Conservation (phyloP, 2,797 vertebrate species). For the Borostomias antarcticus region DNA sequence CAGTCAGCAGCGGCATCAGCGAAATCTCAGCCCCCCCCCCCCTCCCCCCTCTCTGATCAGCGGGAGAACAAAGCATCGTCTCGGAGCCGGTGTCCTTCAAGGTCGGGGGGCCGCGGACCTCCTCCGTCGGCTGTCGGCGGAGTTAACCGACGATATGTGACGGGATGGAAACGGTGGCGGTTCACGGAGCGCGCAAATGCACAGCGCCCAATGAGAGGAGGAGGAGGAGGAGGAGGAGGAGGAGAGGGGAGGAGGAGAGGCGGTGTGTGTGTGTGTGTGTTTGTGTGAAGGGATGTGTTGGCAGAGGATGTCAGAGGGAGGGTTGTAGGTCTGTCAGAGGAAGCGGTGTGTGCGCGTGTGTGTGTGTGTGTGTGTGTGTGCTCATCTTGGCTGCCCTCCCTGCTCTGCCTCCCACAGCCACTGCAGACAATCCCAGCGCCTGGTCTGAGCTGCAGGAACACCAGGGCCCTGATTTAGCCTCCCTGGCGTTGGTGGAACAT, state of each 20-base stretch:
- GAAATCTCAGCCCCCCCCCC: neutral
- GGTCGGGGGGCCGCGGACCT: neutral
- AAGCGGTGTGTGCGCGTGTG: too few species aligned
- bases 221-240: neutral
- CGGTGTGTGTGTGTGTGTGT: too few species aligned
- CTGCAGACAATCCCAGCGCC: too few species aligned
- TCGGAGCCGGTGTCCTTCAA: neutral
- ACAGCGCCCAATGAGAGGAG: neutral
- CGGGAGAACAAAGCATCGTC: neutral
- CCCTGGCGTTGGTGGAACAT: too few species aligned
- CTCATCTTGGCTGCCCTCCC: too few species aligned
- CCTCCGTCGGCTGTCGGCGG: neutral
- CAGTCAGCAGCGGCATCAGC: neutral
- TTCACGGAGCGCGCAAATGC: neutral
- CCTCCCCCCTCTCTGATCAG: neutral
- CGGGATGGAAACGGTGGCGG: neutral
- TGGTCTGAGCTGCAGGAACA: too few species aligned
- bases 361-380: too few species aligned
- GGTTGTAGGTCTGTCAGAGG: neutral
- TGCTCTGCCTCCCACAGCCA: too few species aligned
- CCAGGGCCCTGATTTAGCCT: too few species aligned
- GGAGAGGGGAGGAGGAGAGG: neutral
- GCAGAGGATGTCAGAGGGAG: neutral
- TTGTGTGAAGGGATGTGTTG: conserved; percentile 6
- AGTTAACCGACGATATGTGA: conserved; percentile 1